Evolutionary conservation across 2,113 vertebrate genomes (phyloP), one percentile per base, ranked within the genome.

Genomic region (Todiramphus chloris): DNA sequence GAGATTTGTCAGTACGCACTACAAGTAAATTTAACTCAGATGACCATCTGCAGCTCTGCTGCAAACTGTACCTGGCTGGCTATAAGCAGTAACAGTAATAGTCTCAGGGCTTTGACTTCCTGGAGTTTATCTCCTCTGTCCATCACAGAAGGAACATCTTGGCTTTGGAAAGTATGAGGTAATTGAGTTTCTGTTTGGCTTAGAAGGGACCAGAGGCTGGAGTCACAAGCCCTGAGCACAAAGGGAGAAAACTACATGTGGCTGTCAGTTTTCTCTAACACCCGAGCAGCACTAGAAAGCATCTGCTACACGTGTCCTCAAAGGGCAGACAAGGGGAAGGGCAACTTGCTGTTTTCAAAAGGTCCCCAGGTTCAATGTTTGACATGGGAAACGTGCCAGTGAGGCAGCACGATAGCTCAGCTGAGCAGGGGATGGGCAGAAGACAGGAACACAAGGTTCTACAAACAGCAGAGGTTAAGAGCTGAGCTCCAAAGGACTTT

Each of bases 381-480:
- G 79, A 21, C 35, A 53, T 31, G 33, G 75, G 30, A 60, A 83
- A 67, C 11, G 3, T 0, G 12, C 23, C 75, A 58, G 53, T 1
- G 55, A 83, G 46, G 83, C 55, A 80, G 48, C 73, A 66, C 0
- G 0, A 76, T 0, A 39, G 60, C 46, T 50, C 51, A 13, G 35
- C 50, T 28, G 44, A 64, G 58, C 56, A 78, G 43, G 55, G 28
- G 12, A 87, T 3, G 6, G 16, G 35, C 39, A 68, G 56, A 17
- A 83, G 55, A 20, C 25, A 28, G n/a, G 5, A 77, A 27, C 92
- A 63, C 5, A 48, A 72, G 16, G 60, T 41, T 27, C 69, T 51
- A 43, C 59, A 70, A 67, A 76, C 0, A 13, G 39, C 35, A 69
- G 30, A 1, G 3, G 16, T 11, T 10, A 33, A 33, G 48, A 89